phyloP scores from a whole-genome alignment of 92 coral and sea anemone genomes.

The Parazoanthus atlanticus region DNA sequence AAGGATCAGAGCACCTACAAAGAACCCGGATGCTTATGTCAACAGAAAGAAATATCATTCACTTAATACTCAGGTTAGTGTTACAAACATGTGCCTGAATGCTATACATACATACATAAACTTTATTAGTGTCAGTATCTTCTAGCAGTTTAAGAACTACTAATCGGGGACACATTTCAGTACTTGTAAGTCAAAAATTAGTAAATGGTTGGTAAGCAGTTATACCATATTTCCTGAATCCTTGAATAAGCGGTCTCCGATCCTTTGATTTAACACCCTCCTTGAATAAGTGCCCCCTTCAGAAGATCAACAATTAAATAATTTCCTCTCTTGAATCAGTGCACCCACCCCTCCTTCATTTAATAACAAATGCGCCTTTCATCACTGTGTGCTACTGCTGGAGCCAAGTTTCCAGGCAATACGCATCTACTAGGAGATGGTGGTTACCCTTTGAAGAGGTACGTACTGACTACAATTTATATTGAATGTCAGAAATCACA shows the following conservation, averaged over 20 bases:
- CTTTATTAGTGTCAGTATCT: slow-evolving; percentile 17
- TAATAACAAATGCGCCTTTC: slow-evolving; percentile 53
- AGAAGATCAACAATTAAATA: slow-evolving; percentile 24
- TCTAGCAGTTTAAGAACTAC: slow-evolving; percentile 34
- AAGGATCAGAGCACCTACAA: slow-evolving; percentile 40
- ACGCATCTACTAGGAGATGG: slow-evolving; percentile 70
- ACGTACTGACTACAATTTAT: slow-evolving; percentile 25
- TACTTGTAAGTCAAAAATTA: slow-evolving; percentile 11
- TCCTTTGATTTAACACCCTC: too few relatives aligned
- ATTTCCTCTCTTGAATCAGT: slow-evolving; percentile 13
- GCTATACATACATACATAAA: too few relatives aligned
- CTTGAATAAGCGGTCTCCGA: background rate
- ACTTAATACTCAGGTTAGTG: slow-evolving; percentile 36
- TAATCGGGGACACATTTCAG: slow-evolving; percentile 15
- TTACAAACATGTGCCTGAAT: too few relatives aligned
- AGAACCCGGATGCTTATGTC: slow-evolving; percentile 34
- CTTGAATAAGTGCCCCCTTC: slow-evolving; percentile 11
- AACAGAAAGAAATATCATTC: slow-evolving; percentile 39
- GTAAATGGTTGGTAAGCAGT: slow-evolving; percentile 29
- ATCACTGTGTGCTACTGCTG: slow-evolving; percentile 52
- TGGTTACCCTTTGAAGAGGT: slow-evolving; percentile 67
- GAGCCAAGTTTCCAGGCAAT: slow-evolving; percentile 59
- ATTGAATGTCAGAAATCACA: slow-evolving; percentile 29
- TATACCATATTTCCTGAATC: slow-evolving; percentile 25
- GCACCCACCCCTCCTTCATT: slow-evolving; percentile 37